Base-by-base conservation (phyloP, 2,113 vertebrate genomes). In the Todiramphus saurophagus region DNA sequence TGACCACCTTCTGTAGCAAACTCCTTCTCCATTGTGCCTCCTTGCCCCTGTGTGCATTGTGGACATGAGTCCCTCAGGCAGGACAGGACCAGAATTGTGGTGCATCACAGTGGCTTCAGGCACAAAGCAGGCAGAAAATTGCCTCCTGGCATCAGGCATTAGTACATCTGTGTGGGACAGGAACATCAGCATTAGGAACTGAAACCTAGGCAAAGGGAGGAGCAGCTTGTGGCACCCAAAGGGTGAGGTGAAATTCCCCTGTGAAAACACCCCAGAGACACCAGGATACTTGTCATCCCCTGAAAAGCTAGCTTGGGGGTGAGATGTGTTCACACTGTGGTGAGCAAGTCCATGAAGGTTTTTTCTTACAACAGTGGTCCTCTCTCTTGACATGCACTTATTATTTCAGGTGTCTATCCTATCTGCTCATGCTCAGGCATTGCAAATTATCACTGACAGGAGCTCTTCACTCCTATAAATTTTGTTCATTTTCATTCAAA, bases 1-100 rank as follows among this genome's bases (percentile, higher is more conserved):
- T 41, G 60, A 63, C 24, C 25, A 44, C n/a, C 37, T 82, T 18
- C 39, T 69, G 33, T 28, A 63, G 37, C 60, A 69, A 64, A 28
- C 8, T 31, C 48, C 46, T 15, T 41, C 20, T 68, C 28, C 20
- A 15, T 8, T 13, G 33, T 31, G 10, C 13, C 35, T 79, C 28
- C 17, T 79, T 4, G 1, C 14, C 23, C 10, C 24, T n/a, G 19
- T 0, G 0, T n/a, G 31, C 41, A 0, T 7, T 0, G 3, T 8
- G 19, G n/a, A 9, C 5, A 6, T 9, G 18, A 63, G 16, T 4
- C 41, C 46, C 28, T 51, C 1, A 1, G 24, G 15, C 20, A 41
- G 48, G 24, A 12, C 3, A 37, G 19, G 53, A 14, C 24, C 25
- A 81, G n/a, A 41, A 24, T 3, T 46, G 43, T 16, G 30, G 37